Evolutionary conservation across 2,888 invertebrate genomes (phyloP).

Genomic region (Bimastos eiseni): DNA sequence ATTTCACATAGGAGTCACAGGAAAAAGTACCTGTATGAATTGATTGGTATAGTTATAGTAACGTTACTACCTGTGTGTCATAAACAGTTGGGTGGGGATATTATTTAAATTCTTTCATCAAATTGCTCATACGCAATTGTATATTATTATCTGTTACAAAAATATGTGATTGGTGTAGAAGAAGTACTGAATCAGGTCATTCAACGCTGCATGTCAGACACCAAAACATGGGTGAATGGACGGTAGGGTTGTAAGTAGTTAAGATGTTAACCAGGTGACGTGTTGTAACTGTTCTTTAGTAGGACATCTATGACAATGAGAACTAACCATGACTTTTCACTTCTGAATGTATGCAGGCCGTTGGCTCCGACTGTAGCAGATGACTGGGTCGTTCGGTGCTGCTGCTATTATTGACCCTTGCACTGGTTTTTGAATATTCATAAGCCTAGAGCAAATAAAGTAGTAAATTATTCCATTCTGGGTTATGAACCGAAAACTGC

Average conservation of each 20-base stretch:
- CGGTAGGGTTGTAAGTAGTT: neutral
- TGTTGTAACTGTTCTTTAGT: neutral
- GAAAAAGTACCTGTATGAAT: neutral
- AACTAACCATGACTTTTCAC: neutral
- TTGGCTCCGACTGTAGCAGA: neutral
- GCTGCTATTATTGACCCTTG: neutral
- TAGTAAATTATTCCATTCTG: conserved; percentile 9
- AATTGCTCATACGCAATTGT: no score
- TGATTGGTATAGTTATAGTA: neutral
- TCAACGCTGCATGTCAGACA: neutral
- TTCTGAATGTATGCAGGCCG: neutral
- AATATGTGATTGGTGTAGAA: no score
- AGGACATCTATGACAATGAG: neutral
- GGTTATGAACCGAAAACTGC: neutral
- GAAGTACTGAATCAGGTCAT: neutral
- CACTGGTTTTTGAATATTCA: conserved; percentile 18
- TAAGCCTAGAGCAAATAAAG: conserved; percentile 8
- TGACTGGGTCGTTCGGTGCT: conserved; percentile 2
- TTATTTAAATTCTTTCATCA: no score
- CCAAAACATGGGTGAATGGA: neutral
- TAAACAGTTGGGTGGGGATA: no score
- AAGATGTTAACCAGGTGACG: neutral
- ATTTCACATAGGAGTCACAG: no score
- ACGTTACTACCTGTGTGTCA: no score
- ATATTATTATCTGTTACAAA: no score